A percentile compares a stretch with the other conserved stretches of the same genome.
These are phyloP conservation scores for Arbacia lixula DNA, from an alignment of 53 echinoderm and acorn worm species.

Conservation along the genomic window DNA sequence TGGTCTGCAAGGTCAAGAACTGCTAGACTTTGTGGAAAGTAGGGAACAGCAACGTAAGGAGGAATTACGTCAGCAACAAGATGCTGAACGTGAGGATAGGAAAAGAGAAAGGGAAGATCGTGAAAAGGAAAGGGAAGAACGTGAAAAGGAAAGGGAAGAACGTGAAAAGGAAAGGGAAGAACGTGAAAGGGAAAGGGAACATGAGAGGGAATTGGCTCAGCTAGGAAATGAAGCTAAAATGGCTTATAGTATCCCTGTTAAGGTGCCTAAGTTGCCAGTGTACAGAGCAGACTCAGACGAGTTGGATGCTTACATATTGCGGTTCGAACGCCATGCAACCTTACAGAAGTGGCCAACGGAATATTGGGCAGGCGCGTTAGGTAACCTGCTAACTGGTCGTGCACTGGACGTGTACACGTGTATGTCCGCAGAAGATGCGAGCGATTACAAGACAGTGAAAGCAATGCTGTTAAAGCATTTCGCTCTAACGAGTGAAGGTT, in stretches of 20 bases:
- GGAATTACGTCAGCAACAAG: too few relatives aligned
- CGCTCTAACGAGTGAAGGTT: too few relatives aligned
- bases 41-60: too few relatives aligned
- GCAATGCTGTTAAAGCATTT: too few relatives aligned
- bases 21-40: too few relatives aligned
- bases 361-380: constrained; percentile 39
- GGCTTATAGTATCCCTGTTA: neutral
- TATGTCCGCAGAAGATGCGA: too few relatives aligned
- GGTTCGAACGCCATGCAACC: constrained; percentile 38
- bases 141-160: too few relatives aligned
- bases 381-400: constrained; percentile 19
- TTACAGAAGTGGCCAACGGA: constrained; percentile 22
- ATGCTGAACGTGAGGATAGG: too few relatives aligned
- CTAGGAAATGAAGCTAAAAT: neutral
- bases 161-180: constrained; percentile 13
- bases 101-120: too few relatives aligned
- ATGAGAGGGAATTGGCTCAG: constrained; percentile 29
- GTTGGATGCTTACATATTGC: constrained; percentile 24
- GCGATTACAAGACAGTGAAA: too few relatives aligned
- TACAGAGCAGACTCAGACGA: constrained; percentile 35
- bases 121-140: too few relatives aligned
- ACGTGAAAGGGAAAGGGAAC: constrained; percentile 43
- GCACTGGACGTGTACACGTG: constrained; percentile 27
- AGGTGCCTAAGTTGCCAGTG: constrained; percentile 21
- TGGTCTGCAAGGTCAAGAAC: too few relatives aligned